phyloP scores from a whole-genome alignment of 2,797 vertebrate species.

The Staurois parvus region DNA sequence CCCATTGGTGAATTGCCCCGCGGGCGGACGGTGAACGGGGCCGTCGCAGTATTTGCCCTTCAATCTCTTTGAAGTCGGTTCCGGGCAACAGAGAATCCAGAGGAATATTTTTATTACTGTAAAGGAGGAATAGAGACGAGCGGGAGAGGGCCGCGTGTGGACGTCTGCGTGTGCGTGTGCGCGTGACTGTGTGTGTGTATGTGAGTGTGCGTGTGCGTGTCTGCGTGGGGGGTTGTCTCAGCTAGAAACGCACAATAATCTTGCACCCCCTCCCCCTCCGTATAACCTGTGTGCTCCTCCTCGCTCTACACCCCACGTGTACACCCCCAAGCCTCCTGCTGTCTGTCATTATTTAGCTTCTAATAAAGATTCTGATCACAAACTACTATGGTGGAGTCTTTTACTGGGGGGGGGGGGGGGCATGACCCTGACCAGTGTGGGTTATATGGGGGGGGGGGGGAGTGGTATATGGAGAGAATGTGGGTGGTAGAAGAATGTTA shows the following conservation, averaged over 20 bases:
- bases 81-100: slow-evolving; percentile 23
- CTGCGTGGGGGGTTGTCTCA: slow-evolving; percentile 8
- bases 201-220: neutral
- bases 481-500: too few species aligned
- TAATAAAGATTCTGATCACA: slow-evolving; percentile 60
- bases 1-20: slow-evolving; percentile 13
- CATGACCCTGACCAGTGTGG: too few species aligned
- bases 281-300: slow-evolving; percentile 32
- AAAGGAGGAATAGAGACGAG: neutral
- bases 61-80: neutral
- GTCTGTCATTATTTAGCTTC: slow-evolving; percentile 57
- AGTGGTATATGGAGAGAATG: too few species aligned
- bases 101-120: slow-evolving; percentile 61
- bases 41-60: neutral
- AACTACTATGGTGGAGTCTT: neutral
- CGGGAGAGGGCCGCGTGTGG: neutral
- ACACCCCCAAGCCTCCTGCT: neutral
- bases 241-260: slow-evolving; percentile 60
- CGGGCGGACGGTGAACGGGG: neutral
- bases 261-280: slow-evolving; percentile 20
- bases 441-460: too few species aligned
- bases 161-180: neutral
- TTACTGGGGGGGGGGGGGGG: too few species aligned
- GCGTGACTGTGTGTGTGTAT: slow-evolving; percentile 1
- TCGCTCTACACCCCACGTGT: neutral